phyloP scores from a whole-genome alignment of 2,888 invertebrate species.

The Pelosia muscerda region DNA sequence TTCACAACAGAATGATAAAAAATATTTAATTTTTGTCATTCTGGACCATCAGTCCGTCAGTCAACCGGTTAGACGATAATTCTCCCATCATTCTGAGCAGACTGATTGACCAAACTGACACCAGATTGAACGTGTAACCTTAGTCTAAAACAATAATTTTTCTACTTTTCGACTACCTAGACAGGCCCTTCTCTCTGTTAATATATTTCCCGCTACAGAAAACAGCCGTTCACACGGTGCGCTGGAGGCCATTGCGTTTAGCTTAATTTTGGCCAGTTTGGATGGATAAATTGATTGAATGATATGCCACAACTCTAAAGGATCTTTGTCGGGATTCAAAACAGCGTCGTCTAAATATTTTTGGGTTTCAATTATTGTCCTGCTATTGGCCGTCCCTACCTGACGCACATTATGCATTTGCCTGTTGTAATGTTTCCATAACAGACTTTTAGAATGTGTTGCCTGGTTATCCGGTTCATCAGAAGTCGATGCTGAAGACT shows the following conservation, averaged over 20 bases:
- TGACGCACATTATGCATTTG: constrained; percentile 26
- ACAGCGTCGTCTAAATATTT: constrained; percentile 25
- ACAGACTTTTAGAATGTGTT: constrained; percentile 12
- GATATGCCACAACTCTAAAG: constrained; percentile 26
- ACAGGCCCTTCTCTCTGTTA: constrained; percentile 24
- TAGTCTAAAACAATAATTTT: constrained; percentile 24
- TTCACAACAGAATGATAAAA: too few species aligned
- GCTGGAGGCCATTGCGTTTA: constrained; percentile 28
- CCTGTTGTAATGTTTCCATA: constrained; percentile 26
- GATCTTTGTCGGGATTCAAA: constrained; percentile 20
- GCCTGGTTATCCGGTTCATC: constrained; percentile 13
- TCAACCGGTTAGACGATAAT: too few species aligned
- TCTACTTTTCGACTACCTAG: constrained; percentile 25
- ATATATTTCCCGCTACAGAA: constrained; percentile 28
- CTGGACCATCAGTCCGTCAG: too few species aligned
- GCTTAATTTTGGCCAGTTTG: constrained; percentile 21
- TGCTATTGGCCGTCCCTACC: constrained; percentile 24
- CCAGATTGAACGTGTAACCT: too few species aligned
- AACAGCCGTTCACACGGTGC: constrained; percentile 30
- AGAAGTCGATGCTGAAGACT: neutral
- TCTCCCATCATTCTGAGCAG: too few species aligned
- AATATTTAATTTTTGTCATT: too few species aligned
- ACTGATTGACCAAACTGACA: too few species aligned
- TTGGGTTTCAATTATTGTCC: constrained; percentile 24
- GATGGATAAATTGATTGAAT: constrained; percentile 19